A percentile compares a stretch with the other conserved stretches of the same genome.
Evolutionary conservation across 2,888 invertebrate genomes (phyloP).

Genomic region (Drosophila fulvimacula): DNA sequence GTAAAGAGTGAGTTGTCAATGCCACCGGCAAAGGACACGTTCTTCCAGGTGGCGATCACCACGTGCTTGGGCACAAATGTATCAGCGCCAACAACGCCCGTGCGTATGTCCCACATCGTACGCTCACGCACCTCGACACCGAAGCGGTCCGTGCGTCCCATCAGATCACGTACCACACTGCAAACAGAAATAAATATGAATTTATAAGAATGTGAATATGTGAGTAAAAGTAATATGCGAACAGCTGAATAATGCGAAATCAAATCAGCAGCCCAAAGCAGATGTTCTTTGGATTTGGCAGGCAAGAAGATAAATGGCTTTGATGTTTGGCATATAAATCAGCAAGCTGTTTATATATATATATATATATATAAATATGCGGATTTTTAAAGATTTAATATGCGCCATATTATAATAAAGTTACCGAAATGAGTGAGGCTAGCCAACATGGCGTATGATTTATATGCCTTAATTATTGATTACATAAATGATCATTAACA

Average conservation of each 20-base stretch:
- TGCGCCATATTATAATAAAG: conserved; percentile 50
- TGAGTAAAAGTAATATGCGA: conserved; percentile 17
- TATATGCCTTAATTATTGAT: conserved; percentile 74
- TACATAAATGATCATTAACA: conserved; percentile 22
- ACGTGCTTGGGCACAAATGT: conserved; percentile 96
- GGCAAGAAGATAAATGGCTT: conserved; percentile 78
- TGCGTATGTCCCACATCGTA: conserved; percentile 94
- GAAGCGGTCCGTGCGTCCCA: conserved; percentile 91
- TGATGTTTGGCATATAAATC: conserved; percentile 78
- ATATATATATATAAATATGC: conserved; percentile 7
- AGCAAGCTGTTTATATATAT: conserved; percentile 22
- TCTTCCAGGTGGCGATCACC: conserved; percentile 97
- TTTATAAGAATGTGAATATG: conserved; percentile 7
- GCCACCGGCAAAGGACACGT: conserved; percentile 96
- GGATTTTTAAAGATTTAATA: conserved; percentile 57
- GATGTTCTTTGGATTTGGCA: conserved; percentile 21
- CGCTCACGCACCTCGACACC: conserved; percentile 95
- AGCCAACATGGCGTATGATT: conserved; percentile 72
- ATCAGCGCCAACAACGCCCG: conserved; percentile 95
- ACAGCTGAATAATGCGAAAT: conserved; percentile 46
- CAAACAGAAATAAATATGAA: conserved; percentile 35
- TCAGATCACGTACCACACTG: conserved; percentile 89
- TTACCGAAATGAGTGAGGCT: conserved; percentile 25
- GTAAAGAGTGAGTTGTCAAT: conserved; percentile 91
- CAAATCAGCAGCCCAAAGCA: conserved; percentile 47